Conservation (phyloP, 2,113 vertebrate genomes). For the Macrotis lagotis region DNA sequence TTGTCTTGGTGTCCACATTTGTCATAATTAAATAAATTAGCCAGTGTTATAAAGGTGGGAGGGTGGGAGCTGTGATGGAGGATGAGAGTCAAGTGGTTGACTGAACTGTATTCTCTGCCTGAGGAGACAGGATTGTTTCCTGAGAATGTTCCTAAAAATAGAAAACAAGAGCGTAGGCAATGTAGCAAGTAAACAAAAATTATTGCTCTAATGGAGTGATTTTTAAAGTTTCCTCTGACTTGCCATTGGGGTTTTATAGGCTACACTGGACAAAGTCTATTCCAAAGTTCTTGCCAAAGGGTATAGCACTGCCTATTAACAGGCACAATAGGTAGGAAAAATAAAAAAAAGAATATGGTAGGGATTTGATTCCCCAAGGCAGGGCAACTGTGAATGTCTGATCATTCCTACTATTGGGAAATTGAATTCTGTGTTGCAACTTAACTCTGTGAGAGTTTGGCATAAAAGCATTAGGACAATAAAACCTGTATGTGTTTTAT, state of each 20-base stretch:
- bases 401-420: neutral
- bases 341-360: neutral
- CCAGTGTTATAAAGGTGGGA: neutral
- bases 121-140: constrained; percentile 15
- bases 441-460: neutral
- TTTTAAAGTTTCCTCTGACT: constrained; percentile 28
- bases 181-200: constrained; percentile 22
- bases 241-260: constrained; percentile 14
- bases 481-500: neutral
- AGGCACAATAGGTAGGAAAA: neutral
- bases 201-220: constrained; percentile 46
- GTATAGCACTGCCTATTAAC: neutral
- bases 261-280: constrained; percentile 9
- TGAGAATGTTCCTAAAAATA: constrained; percentile 58
- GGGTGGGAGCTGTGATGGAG: constrained; percentile 30
- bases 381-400: neutral
- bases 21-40: constrained; percentile 30
- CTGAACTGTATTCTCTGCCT: constrained; percentile 14
- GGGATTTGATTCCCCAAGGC: accelerated
- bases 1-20: neutral
- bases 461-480: neutral
- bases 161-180: constrained; percentile 7
- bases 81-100: constrained; percentile 16
- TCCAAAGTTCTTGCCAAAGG: constrained; percentile 28
- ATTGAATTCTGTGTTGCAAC: neutral